These are phyloP conservation scores for Prionace glauca DNA, from an alignment of 2,797 vertebrate genomes.

Conservation along the genomic window DNA sequence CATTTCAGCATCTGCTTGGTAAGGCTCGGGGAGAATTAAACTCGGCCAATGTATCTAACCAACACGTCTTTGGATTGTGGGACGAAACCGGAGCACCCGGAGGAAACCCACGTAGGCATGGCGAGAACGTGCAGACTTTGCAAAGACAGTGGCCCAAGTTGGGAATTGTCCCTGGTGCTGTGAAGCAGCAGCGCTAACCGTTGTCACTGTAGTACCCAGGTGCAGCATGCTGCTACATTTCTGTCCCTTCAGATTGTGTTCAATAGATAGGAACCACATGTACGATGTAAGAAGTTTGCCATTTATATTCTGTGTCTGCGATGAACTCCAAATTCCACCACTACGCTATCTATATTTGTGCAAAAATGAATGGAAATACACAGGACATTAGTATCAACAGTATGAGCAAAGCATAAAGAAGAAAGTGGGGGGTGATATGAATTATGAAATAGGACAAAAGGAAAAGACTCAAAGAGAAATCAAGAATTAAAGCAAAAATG, in stretches of 20 bases:
- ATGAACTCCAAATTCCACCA: background rate
- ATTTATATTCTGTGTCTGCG: background rate
- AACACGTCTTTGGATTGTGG: too few species aligned
- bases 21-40: too few species aligned
- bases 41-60: too few species aligned
- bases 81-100: too few species aligned
- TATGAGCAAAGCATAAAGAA: background rate
- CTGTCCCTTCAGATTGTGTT: background rate
- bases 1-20: too few species aligned
- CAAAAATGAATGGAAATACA: background rate
- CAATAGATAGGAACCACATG: background rate
- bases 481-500: background rate
- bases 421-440: background rate
- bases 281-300: background rate
- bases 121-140: too few species aligned
- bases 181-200: too few species aligned
- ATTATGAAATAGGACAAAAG: background rate
- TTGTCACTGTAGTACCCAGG: background rate
- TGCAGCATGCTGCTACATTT: background rate
- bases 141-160: too few species aligned
- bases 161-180: too few species aligned
- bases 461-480: background rate
- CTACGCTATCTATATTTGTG: background rate
- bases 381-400: background rate
- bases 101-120: too few species aligned